Percentiles rank a stretch among this genome's conserved stretches.
Evolutionary conservation across 2,888 invertebrate species (phyloP).

Genomic region (Lithodes maja): DNA sequence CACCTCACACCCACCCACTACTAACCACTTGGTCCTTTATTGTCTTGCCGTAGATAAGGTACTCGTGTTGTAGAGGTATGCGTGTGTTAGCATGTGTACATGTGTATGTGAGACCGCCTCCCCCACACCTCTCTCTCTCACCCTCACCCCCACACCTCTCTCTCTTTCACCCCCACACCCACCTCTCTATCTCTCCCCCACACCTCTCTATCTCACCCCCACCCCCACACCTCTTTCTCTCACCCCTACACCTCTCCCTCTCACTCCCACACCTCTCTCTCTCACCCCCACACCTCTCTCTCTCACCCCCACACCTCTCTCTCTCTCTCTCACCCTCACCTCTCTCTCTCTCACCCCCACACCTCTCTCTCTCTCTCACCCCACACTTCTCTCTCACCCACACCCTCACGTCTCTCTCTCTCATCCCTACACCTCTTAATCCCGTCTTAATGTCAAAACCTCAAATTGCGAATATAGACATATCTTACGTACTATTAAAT

Average conservation of each 20-base stretch:
- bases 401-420: neutral
- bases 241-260: neutral
- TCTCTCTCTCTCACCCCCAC: neutral
- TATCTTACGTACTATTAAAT: too few species aligned
- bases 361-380: neutral
- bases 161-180: too few species aligned
- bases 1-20: constrained; percentile 62
- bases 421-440: too few species aligned
- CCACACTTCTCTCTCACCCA: neutral
- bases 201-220: too few species aligned
- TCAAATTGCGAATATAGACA: too few species aligned
- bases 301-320: neutral
- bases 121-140: too few species aligned
- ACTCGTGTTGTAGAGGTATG: constrained; percentile 80
- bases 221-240: neutral
- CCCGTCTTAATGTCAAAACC: too few species aligned
- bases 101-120: too few species aligned
- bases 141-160: too few species aligned
- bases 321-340: neutral
- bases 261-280: neutral
- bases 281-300: neutral
- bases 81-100: too few species aligned
- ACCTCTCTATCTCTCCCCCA: too few species aligned
- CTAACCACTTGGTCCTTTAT: constrained; percentile 94
- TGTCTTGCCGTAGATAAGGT: constrained; percentile 93